phyloP scores from a whole-genome alignment of 1,140 invertebrate genomes.

The Diuraphis noxia region DNA sequence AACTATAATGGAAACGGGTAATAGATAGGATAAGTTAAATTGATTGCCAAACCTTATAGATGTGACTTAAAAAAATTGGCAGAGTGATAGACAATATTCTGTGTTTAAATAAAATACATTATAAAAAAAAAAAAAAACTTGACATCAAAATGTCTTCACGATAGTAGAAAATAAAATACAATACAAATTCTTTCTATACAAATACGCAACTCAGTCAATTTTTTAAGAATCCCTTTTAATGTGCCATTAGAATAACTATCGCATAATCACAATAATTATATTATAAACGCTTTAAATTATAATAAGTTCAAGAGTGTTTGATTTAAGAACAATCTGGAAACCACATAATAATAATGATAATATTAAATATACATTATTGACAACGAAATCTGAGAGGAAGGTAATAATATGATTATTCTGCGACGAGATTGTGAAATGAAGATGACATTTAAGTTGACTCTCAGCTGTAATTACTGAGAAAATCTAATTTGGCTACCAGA shows the following conservation, averaged over 20 bases:
- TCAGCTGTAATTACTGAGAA: neutral
- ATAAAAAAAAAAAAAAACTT: neutral
- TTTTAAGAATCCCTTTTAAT: no score
- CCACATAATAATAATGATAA: neutral
- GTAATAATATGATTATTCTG: neutral
- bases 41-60: neutral
- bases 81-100: neutral
- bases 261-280: neutral
- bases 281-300: neutral
- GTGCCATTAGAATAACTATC: neutral
- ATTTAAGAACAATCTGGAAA: neutral
- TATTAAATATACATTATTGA: neutral
- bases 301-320: neutral
- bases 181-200: no score
- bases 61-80: neutral
- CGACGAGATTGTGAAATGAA: neutral
- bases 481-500: neutral
- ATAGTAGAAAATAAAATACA: no score
- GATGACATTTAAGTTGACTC: neutral
- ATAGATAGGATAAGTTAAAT: slow-evolving; percentile 7
- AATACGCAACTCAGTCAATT: no score
- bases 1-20: neutral
- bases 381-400: neutral
- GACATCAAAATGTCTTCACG: neutral
- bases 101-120: neutral